Evolutionary conservation across 2,888 invertebrate species (phyloP).

Genomic region (Polydrusus pterygomalis): DNA sequence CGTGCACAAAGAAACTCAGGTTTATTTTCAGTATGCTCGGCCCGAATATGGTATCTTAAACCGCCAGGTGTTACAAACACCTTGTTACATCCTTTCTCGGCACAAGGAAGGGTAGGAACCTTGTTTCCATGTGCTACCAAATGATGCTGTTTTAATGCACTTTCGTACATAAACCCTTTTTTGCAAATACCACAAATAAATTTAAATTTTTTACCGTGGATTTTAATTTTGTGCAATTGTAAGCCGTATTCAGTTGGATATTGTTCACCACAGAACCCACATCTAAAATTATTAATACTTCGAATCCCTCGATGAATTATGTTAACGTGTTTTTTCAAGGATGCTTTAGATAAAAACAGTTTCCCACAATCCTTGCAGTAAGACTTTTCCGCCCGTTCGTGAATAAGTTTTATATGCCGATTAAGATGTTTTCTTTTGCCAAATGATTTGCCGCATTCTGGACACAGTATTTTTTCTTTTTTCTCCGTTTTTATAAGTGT

Average conservation of each 20-base stretch:
- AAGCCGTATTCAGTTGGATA: too few relatives aligned
- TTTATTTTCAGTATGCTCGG: conserved; percentile 73
- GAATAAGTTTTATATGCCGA: conserved; percentile 7
- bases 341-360: conserved; percentile 10
- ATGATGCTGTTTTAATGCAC: conserved; percentile 42
- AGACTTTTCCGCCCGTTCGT: background rate
- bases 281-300: conserved; percentile 11
- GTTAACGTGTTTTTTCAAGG: conserved; percentile 23
- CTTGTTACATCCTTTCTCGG: conserved; percentile 30
- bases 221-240: too few relatives aligned
- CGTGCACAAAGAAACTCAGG: conserved; percentile 71
- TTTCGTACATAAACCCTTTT: conserved; percentile 46
- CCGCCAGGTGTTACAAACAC: conserved; percentile 3
- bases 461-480: background rate
- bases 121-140: conserved; percentile 47
- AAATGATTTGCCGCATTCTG: conserved; percentile 1
- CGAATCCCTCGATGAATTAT: conserved; percentile 26
- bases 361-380: conserved; percentile 17
- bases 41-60: conserved; percentile 25
- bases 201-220: conserved; percentile 29
- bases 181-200: conserved; percentile 54
- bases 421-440: conserved; percentile 9
- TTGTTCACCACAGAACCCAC: conserved; percentile 34
- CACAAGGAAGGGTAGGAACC: conserved; percentile 17
- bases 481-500: background rate